Percentiles rank a stretch among this genome's conserved stretches.
Evolutionary conservation across 2,797 vertebrate species (phyloP).

Genomic region (Chrosomus eos): DNA sequence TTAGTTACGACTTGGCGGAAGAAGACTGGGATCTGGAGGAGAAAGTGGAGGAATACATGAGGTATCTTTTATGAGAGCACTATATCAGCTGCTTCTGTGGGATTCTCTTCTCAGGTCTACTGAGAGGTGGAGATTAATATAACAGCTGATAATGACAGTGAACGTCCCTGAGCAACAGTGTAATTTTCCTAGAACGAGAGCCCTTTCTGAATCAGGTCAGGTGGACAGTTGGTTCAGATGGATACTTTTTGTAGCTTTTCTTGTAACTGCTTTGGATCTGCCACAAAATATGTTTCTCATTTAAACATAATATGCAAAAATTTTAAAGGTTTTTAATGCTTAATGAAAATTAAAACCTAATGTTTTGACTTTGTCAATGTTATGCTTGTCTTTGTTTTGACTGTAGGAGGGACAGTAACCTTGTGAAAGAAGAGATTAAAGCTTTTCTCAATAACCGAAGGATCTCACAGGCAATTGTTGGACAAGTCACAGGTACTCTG

Average conservation of each 20-base stretch:
- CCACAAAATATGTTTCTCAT: neutral
- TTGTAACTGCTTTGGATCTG: neutral
- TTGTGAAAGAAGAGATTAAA: slow-evolving; percentile 87
- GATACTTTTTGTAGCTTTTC: neutral
- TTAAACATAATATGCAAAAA: neutral
- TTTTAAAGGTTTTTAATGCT: neutral
- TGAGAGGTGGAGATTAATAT: slow-evolving; percentile 69
- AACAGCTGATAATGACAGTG: slow-evolving; percentile 71
- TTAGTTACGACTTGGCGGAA: slow-evolving; percentile 82
- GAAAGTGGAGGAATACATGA: slow-evolving; percentile 88
- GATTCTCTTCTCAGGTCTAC: slow-evolving; percentile 28
- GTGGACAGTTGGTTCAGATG: slow-evolving; percentile 57
- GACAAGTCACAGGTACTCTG: slow-evolving; percentile 83
- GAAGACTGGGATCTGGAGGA: slow-evolving; percentile 87
- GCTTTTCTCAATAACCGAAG: slow-evolving; percentile 84
- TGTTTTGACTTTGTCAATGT: neutral
- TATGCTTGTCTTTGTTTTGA: slow-evolving; percentile 36
- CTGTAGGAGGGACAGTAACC: slow-evolving; percentile 84
- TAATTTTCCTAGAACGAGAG: slow-evolving; percentile 69
- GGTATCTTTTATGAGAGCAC: slow-evolving; percentile 66
- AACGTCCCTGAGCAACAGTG: slow-evolving; percentile 65
- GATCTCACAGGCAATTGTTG: slow-evolving; percentile 86
- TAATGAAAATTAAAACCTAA: neutral
- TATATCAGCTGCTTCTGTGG: slow-evolving; percentile 32
- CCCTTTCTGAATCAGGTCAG: slow-evolving; percentile 76